These are phyloP conservation scores for Caenorhabditis sulstoni DNA, from an alignment of 2,888 invertebrate genomes.

Conservation along the genomic window DNA sequence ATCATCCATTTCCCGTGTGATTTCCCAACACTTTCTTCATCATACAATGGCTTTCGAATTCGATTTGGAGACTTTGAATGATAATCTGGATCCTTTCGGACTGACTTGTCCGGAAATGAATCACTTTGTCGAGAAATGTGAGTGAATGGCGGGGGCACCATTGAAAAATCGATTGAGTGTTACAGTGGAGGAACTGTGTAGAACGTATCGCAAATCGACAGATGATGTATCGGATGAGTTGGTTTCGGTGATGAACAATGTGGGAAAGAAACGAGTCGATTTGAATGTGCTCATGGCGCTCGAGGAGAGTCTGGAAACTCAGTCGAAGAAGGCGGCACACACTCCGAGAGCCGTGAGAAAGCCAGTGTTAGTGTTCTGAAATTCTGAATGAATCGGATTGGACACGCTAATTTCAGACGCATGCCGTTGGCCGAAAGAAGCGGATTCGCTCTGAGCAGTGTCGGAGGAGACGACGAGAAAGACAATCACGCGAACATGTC, in stretches of 20 bases:
- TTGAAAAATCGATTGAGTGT: background rate
- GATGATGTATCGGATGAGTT: constrained; percentile 55
- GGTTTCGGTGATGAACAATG: constrained; percentile 42
- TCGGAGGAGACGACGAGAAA: constrained; percentile 29
- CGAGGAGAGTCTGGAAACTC: constrained; percentile 35
- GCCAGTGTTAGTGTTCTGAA: constrained; percentile 21
- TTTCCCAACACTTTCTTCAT: background rate
- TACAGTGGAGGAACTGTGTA: constrained; percentile 45
- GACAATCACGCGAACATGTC: constrained; percentile 3
- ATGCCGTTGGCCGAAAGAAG: constrained; percentile 47
- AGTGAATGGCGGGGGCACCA: constrained; percentile 2
- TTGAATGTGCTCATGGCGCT: constrained; percentile 14
- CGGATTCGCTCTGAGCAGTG: constrained; percentile 26
- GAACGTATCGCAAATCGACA: constrained; percentile 30
- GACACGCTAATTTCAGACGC: constrained; percentile 38
- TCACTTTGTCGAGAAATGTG: constrained; percentile 39
- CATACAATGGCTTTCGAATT: constrained; percentile 55
- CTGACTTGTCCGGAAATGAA: constrained; percentile 26
- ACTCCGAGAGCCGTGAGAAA: constrained; percentile 50
- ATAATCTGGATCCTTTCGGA: constrained; percentile 40
- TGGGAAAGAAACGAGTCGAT: constrained; percentile 21
- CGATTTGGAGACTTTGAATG: constrained; percentile 52
- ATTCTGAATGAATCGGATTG: too few relatives aligned
- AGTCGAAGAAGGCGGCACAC: constrained; percentile 10
- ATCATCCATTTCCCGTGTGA: constrained; percentile 1